Percentiles rank a stretch among this genome's conserved stretches.
Evolutionary conservation across 2,888 invertebrate species (phyloP).

Genomic region (Macrophya annulata): DNA sequence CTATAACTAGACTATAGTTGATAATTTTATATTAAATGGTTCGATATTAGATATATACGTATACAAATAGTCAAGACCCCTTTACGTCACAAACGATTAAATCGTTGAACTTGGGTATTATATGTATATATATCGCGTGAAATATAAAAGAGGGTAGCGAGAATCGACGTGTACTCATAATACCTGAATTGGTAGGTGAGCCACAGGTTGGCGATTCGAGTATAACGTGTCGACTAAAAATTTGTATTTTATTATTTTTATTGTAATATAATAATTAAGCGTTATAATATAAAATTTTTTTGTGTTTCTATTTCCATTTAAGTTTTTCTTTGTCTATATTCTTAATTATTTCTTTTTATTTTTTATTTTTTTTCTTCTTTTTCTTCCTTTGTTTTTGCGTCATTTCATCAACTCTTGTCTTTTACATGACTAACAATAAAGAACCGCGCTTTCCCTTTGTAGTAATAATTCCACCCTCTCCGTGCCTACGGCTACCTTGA

Average conservation of each 20-base stretch:
- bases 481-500: slow-evolving; percentile 52
- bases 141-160: background rate
- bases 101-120: no score
- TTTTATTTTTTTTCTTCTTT: slow-evolving; percentile 26
- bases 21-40: background rate
- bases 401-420: slow-evolving; percentile 52
- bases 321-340: background rate
- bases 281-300: no score
- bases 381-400: slow-evolving; percentile 50
- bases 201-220: no score
- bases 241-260: no score
- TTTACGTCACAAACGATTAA: no score
- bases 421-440: slow-evolving; percentile 48
- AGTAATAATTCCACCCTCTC: slow-evolving; percentile 58
- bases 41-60: background rate
- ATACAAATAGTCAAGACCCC: background rate
- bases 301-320: background rate
- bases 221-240: no score
- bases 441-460: slow-evolving; percentile 57
- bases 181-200: no score
- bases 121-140: no score
- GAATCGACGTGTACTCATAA: background rate
- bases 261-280: background rate
- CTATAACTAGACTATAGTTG: background rate
- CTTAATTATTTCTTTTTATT: slow-evolving; percentile 18